phyloP scores from a whole-genome alignment of 2,113 vertebrate genomes.

The Rhinopithecus roxellana region DNA sequence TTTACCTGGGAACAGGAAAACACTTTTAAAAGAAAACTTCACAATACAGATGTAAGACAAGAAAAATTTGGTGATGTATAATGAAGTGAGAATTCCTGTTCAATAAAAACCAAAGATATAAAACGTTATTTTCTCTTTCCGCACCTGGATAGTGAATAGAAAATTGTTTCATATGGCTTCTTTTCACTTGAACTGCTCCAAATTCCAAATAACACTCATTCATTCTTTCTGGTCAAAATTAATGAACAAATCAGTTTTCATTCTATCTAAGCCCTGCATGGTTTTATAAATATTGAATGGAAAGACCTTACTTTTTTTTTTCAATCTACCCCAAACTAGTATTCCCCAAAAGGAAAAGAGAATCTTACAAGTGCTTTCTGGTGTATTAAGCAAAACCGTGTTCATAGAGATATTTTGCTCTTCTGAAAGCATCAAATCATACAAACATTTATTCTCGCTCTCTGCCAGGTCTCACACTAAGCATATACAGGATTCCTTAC shows the following conservation, averaged over 20 bases:
- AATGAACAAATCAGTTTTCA: background rate
- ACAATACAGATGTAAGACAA: background rate
- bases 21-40: conserved; percentile 2
- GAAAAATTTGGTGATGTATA: background rate
- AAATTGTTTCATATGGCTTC: conserved; percentile 12
- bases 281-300: conserved; percentile 23
- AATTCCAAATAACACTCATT: background rate
- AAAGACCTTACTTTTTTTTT: conserved; percentile 24
- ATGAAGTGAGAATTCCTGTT: background rate
- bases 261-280: background rate
- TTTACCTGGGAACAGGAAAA: background rate
- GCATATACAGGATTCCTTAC: conserved; percentile 77
- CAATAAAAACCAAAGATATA: background rate
- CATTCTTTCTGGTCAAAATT: conserved; percentile 32
- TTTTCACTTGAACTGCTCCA: conserved; percentile 38
- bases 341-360: conserved; percentile 55
- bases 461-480: conserved; percentile 71
- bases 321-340: background rate
- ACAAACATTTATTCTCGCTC: conserved; percentile 70
- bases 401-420: conserved; percentile 71
- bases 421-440: conserved; percentile 60
- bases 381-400: conserved; percentile 4
- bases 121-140: background rate
- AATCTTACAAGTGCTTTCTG: background rate
- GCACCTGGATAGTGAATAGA: background rate